Percentiles rank a stretch among this genome's conserved stretches.
phyloP scores from a whole-genome alignment of 1,140 invertebrate species.

The Hermetia illucens region DNA sequence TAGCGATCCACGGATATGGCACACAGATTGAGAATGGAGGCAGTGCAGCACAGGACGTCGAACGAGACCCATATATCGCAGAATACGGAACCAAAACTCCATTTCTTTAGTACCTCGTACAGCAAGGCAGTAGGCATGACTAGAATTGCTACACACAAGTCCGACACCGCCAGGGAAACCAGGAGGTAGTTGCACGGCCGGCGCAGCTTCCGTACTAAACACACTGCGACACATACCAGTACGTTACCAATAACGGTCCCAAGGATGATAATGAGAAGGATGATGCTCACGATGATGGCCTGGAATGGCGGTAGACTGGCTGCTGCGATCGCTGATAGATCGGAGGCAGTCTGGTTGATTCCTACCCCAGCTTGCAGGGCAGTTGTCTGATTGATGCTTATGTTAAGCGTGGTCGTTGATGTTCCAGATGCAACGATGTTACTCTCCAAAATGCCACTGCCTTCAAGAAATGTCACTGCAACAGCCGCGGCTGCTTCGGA shows the following conservation, averaged over 20 bases:
- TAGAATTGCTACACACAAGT: constrained; percentile 64
- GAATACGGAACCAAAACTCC: constrained; percentile 69
- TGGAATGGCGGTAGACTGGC: constrained; percentile 35
- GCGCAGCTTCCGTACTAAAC: constrained; percentile 70
- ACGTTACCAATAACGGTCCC: constrained; percentile 79
- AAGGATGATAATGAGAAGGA: constrained; percentile 60
- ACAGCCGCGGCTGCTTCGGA: too few relatives aligned
- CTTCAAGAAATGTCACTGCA: too few relatives aligned
- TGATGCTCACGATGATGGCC: constrained; percentile 51
- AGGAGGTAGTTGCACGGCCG: constrained; percentile 75
- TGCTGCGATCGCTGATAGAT: too few relatives aligned
- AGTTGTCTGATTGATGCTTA: too few relatives aligned
- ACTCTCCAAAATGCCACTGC: too few relatives aligned
- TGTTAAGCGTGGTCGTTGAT: too few relatives aligned
- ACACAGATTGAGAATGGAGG: constrained; percentile 83
- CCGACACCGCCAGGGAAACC: constrained; percentile 81
- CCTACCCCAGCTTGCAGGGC: too few relatives aligned
- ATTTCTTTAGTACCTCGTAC: constrained; percentile 65
- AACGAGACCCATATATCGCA: constrained; percentile 80
- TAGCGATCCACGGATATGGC: constrained; percentile 83
- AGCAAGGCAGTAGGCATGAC: constrained; percentile 79
- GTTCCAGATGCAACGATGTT: too few relatives aligned
- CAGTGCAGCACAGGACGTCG: constrained; percentile 69
- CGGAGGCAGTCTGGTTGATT: too few relatives aligned
- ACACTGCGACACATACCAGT: constrained; percentile 76